Base-by-base conservation (phyloP, 2,797 vertebrate genomes). In the Rhodeus uyekii region DNA sequence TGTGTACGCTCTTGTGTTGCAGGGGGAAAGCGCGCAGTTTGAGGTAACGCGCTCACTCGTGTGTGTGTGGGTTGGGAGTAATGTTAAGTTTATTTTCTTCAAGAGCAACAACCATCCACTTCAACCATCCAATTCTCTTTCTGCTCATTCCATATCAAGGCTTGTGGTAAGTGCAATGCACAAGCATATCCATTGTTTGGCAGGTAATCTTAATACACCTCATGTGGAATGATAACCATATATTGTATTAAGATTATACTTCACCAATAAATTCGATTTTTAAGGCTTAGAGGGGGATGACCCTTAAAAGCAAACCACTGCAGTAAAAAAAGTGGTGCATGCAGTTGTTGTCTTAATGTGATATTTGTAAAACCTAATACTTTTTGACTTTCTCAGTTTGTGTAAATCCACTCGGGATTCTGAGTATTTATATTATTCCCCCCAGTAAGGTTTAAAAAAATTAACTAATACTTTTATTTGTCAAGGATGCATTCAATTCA, bases 41-140 rank as follows among this genome's bases (percentile, higher is more conserved):
- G 76, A 80, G 42, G 19, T 78, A 48, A 83, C 75, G 39, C 71
- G 81, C 39, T 80, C 85, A 1, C 55, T 86, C 14, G 85, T 72
- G 32, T 87, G 86, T 75, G 84, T 85, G 32, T 87, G 86, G 84
- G 55, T 85, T 18, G 83, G 84, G 42, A 83, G 85, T 71, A 83
- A 86, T 82, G 29, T 86, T 32, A 86, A 86, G 60, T 84, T 84
- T 48, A 34, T 87, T 14, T 83, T 86, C 73, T 81, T 84, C 65
- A 84, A 80, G 80, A 80, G 73, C 38, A 71, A 44, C 48, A 71
- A 55, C 32, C 50, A 72, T 39, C 8, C 29, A n/a, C 9, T 61
- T 27, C n/a, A n/a, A n/a, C n/a, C n/a, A n/a, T n/a, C n/a, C n/a
- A n/a, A n/a, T n/a, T 82, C 84, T 24, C 68, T 77, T 39, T 73